Evolutionary conservation across 2,888 invertebrate species (phyloP), one percentile per base, ranked within the genome.

Genomic region (Salticus scenicus): DNA sequence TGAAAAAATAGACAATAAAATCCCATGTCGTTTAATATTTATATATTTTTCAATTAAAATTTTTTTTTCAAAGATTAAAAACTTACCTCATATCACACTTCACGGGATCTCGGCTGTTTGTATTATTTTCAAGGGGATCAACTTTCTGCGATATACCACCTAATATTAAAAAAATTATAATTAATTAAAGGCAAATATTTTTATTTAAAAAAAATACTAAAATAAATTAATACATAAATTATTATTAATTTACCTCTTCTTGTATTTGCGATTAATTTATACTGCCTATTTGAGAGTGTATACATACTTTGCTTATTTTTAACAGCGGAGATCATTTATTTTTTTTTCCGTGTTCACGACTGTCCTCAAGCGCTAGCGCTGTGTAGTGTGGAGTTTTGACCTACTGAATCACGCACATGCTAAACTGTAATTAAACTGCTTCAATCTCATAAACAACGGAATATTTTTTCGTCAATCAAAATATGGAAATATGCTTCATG

Each of bases 221-320:
- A 37, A 37, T 37, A n/a, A n/a, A 37, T 37, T 37, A 10, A 37
- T 7, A 10, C 37, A 7, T 37, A 37, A 37, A 37, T 37, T 37
- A 10, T 10, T 7, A 37, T 47, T 47, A 12, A 12, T 89, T 91
- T 90, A 95, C 96, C 95, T 93, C 96, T 93, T 90, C 96, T 93
- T 89, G 96, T 95, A 93, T 96, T 96, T 88, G 96, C 95, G 90
- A 95, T 95, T 91, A 96, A 95, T 93, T 96, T 96, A 92, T 95
- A 96, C n/a, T 83, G 96, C 88, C 96, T 95, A 92, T 96, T 96
- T 88, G 95, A 94, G 90, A 96, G 94, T 91, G 96, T 96, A 93
- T 96, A 96, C 96, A 96, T 96, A 64, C 42, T 66, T 83, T 83
- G 67, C 31, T 75, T 47, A 31, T 37, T 67, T 63, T 73, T 70